These are phyloP conservation scores for Eubasilissa splendida DNA, from an alignment of 2,888 invertebrate species.

Conservation along the genomic window DNA sequence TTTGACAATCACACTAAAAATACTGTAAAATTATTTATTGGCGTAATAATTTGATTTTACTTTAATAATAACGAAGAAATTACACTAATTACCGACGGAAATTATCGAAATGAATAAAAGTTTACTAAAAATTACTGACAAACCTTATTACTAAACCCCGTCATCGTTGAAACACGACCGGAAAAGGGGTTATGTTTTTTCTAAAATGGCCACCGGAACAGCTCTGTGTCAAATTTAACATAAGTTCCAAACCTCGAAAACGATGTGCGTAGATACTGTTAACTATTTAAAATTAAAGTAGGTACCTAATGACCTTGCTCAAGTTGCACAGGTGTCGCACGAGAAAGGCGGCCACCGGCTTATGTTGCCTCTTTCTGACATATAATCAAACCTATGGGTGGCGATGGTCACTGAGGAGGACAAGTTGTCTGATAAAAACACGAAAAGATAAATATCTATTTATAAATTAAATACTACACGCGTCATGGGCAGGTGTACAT, in stretches of 20 bases:
- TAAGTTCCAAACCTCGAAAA: slow-evolving; percentile 8
- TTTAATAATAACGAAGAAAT: not conserved
- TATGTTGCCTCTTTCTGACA: too few species aligned
- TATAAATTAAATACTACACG: too few species aligned
- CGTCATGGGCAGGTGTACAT: too few species aligned
- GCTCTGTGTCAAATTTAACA: not conserved
- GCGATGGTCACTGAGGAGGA: too few species aligned
- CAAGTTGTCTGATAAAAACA: too few species aligned
- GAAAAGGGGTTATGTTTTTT: slow-evolving; percentile 74
- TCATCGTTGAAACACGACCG: slow-evolving; percentile 83
- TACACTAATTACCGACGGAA: not conserved
- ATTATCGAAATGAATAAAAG: not conserved
- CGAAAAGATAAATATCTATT: too few species aligned
- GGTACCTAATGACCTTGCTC: too few species aligned
- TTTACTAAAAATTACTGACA: slow-evolving; percentile 42
- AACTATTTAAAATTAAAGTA: too few species aligned
- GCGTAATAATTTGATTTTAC: not conserved
- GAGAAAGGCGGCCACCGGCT: too few species aligned
- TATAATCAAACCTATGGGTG: too few species aligned
- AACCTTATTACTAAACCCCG: slow-evolving; percentile 88
- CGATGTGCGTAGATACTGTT: not conserved
- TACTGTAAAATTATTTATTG: not conserved
- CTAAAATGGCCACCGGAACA: slow-evolving; percentile 71
- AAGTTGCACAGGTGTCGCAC: too few species aligned
- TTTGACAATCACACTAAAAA: slow-evolving; percentile 46